phyloP scores from a whole-genome alignment of 2,797 vertebrate genomes.

The Scarus forsteni region DNA sequence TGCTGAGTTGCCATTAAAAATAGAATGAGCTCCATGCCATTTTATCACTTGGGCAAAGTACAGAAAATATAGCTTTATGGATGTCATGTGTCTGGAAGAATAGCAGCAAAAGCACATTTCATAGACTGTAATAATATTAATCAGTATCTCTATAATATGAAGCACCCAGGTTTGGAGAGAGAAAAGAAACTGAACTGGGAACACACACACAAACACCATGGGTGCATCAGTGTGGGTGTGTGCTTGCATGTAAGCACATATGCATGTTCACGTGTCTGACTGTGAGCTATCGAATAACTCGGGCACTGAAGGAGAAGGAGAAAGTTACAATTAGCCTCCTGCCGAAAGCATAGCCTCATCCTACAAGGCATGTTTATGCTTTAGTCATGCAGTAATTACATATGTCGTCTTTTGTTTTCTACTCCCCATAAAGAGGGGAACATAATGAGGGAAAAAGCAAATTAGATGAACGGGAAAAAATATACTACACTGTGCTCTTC shows the following conservation, averaged over 20 bases:
- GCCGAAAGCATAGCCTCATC: slow-evolving; percentile 73
- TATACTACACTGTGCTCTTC: slow-evolving; percentile 60
- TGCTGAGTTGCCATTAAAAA: too few relatives aligned
- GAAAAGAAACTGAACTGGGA: slow-evolving; percentile 46
- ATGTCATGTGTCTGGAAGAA: slow-evolving; percentile 40
- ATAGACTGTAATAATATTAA: slow-evolving; percentile 25
- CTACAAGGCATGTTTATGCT: slow-evolving; percentile 77
- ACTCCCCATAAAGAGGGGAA: slow-evolving; percentile 67
- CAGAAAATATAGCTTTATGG: slow-evolving; percentile 25
- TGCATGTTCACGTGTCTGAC: slow-evolving; percentile 65
- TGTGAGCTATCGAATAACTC: slow-evolving; percentile 71
- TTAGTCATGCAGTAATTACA: slow-evolving; percentile 82
- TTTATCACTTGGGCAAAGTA: slow-evolving; percentile 43
- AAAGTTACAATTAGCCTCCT: slow-evolving; percentile 77
- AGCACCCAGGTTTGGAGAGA: slow-evolving; percentile 16
- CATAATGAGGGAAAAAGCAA: slow-evolving; percentile 74
- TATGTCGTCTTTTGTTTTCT: slow-evolving; percentile 83
- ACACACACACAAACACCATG: slow-evolving; percentile 26
- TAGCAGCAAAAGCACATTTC: slow-evolving; percentile 16
- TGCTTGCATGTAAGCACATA: slow-evolving; percentile 51
- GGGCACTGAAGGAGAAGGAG: slow-evolving; percentile 70
- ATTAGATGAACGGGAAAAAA: slow-evolving; percentile 44
- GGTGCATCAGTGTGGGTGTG: slow-evolving; percentile 55
- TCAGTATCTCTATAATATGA: slow-evolving; percentile 30
- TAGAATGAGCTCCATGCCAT: neutral